A percentile compares a stretch with the other conserved stretches of the same genome.
phyloP scores from a whole-genome alignment of 2,797 vertebrate species.

The Danio tinwini region DNA sequence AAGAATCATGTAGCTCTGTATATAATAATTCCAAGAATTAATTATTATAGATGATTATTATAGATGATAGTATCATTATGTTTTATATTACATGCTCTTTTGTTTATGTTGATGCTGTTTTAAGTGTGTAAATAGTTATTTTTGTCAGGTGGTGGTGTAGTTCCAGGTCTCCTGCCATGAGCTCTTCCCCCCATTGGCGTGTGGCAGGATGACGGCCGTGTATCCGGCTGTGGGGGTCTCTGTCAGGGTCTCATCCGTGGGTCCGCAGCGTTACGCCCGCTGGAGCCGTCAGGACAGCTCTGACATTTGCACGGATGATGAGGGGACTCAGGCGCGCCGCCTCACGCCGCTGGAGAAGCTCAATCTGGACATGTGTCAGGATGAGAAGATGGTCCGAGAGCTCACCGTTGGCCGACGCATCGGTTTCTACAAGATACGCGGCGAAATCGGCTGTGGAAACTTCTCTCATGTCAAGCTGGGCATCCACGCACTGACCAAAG shows the following conservation, averaged over 20 bases:
- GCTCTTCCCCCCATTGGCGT: conserved; percentile 64
- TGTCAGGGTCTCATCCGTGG: conserved; percentile 57
- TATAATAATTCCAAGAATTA: neutral
- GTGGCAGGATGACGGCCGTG: conserved; percentile 89
- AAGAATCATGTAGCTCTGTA: no score
- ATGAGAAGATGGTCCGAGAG: conserved; percentile 93
- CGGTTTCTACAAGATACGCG: conserved; percentile 93
- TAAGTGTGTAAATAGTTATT: neutral
- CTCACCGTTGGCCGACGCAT: conserved; percentile 92
- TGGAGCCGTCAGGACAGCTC: conserved; percentile 86
- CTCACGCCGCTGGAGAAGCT: conserved; percentile 91
- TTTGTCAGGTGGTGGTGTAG: conserved; percentile 47
- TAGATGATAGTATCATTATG: neutral
- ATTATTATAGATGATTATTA: neutral
- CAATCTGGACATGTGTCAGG: conserved; percentile 92
- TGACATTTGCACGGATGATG: conserved; percentile 84
- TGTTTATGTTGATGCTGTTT: no score
- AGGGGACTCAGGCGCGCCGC: conserved; percentile 76
- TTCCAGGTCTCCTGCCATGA: conserved; percentile 63
- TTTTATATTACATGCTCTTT: neutral
- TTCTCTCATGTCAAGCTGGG: conserved; percentile 98
- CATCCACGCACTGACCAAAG: conserved; percentile 95
- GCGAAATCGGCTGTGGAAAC: conserved; percentile 96
- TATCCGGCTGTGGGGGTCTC: conserved; percentile 77
- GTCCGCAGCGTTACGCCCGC: conserved; percentile 72